These are phyloP conservation scores for Tenthredo livida DNA, from an alignment of 2,888 invertebrate species.

Conservation along the genomic window DNA sequence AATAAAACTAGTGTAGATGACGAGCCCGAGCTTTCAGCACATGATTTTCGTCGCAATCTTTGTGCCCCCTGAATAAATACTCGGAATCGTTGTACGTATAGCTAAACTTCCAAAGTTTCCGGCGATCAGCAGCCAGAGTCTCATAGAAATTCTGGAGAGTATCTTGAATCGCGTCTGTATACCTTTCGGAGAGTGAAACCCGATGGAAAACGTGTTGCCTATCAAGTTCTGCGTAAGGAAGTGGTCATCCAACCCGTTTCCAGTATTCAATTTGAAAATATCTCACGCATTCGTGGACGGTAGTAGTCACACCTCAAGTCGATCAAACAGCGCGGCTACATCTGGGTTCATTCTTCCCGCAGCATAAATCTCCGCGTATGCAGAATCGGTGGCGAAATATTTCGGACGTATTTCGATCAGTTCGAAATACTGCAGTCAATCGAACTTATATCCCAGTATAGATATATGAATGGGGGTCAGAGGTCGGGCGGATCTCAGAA, in stretches of 20 bases:
- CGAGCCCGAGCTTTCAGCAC: background rate
- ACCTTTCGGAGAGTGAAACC: background rate
- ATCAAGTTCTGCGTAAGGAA: background rate
- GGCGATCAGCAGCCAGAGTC: background rate
- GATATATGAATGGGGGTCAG: background rate
- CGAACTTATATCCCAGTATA: background rate
- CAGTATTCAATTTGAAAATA: conserved; percentile 35
- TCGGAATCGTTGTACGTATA: background rate
- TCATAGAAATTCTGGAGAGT: background rate
- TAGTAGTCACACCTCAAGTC: background rate
- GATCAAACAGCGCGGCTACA: conserved; percentile 1
- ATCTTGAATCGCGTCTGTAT: background rate
- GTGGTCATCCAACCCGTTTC: conserved; percentile 15
- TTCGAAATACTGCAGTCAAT: background rate
- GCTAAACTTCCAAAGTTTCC: background rate
- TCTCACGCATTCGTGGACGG: conserved; percentile 1
- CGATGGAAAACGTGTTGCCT: background rate
- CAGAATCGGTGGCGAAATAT: background rate
- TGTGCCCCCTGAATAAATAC: background rate
- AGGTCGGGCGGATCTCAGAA: conserved; percentile 15
- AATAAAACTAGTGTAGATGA: background rate
- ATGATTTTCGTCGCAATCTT: background rate
- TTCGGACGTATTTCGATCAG: background rate
- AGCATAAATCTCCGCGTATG: background rate
- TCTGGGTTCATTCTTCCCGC: background rate